Evolutionary conservation across 2,797 vertebrate species (phyloP).

Genomic region (Phrynocephalus forsythii): DNA sequence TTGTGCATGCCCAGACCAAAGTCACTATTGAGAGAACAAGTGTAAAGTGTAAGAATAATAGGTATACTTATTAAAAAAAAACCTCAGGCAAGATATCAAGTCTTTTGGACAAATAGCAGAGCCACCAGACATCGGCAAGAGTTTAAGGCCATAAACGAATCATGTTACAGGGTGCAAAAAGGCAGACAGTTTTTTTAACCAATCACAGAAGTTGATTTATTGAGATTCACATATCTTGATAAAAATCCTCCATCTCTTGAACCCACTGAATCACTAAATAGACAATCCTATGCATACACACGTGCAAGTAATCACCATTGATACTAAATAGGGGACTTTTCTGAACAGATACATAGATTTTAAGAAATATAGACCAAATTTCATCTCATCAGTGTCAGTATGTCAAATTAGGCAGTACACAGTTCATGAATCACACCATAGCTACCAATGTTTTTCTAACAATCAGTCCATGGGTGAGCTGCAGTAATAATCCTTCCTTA

Average conservation of each 20-base stretch:
- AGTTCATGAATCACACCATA: neutral
- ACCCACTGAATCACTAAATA: neutral
- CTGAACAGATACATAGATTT: neutral
- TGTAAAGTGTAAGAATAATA: neutral
- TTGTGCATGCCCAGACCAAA: neutral
- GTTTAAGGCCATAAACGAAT: slow-evolving; percentile 24
- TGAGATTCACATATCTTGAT: slow-evolving; percentile 43
- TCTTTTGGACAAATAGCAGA: slow-evolving; percentile 39
- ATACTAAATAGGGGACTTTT: neutral
- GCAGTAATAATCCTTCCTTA: neutral
- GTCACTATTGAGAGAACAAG: neutral
- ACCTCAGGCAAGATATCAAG: neutral
- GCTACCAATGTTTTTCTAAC: neutral
- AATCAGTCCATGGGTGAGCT: neutral
- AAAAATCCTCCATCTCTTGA: slow-evolving; percentile 39
- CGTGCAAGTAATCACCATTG: neutral
- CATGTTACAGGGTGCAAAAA: slow-evolving; percentile 43
- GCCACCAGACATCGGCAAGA: slow-evolving; percentile 15
- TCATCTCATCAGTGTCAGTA: neutral
- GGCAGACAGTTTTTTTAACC: slow-evolving; percentile 43
- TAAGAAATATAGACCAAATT: neutral
- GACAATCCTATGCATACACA: neutral
- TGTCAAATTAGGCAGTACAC: neutral
- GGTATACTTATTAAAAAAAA: neutral
- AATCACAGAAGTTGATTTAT: slow-evolving; percentile 45